Percentiles rank a stretch among this genome's conserved stretches.
These are phyloP conservation scores for Phaonia tiefii DNA, from an alignment of 2,888 invertebrate species.

Conservation along the genomic window DNA sequence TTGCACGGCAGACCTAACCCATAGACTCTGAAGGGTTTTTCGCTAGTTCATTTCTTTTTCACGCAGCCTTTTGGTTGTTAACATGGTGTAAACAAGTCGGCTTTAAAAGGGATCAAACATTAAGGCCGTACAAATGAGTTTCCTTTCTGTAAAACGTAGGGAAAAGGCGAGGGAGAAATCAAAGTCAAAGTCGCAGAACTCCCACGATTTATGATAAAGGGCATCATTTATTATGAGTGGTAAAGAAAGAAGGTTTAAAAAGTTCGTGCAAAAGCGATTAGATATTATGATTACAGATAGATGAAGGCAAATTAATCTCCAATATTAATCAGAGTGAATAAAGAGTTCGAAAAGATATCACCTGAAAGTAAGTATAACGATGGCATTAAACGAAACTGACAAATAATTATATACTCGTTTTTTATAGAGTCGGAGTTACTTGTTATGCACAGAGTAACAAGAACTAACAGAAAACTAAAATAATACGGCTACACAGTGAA, in stretches of 20 bases:
- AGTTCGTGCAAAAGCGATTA: conserved; percentile 32
- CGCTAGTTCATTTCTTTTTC: not conserved
- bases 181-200: conserved; percentile 17
- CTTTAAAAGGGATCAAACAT: not conserved
- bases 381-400: no score
- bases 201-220: conserved; percentile 37
- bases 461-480: no score
- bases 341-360: no score
- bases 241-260: not conserved
- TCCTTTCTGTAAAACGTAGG: conserved; percentile 7
- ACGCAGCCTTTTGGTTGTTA: not conserved
- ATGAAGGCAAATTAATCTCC: no score
- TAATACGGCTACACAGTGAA: no score
- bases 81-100: conserved; percentile 20
- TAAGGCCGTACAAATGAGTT: conserved; percentile 22
- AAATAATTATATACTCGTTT: no score
- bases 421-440: no score
- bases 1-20: conserved; percentile 62
- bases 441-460: no score
- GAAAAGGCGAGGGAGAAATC: not conserved
- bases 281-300: conserved; percentile 14
- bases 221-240: conserved; percentile 24
- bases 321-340: no score
- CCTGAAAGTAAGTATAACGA: no score
- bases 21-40: conserved; percentile 50